Percentiles rank a stretch among this genome's conserved stretches.
These are phyloP conservation scores for Tachypleus tridentatus DNA, from an alignment of 1,140 invertebrate species.

Conservation along the genomic window DNA sequence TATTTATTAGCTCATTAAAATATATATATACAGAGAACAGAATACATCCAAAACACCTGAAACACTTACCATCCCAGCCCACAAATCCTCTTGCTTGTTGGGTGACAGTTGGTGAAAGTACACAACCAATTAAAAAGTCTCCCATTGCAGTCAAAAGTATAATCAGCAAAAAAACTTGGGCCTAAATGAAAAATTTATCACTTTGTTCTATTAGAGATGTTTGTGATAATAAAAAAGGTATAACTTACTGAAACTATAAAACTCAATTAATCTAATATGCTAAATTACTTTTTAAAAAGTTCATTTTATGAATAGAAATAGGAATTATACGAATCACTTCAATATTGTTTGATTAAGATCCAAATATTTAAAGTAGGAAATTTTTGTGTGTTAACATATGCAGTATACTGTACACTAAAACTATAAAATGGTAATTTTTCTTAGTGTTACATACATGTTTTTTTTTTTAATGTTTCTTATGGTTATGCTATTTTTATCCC, in stretches of 20 bases:
- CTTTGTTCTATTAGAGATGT: background rate
- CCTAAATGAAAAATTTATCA: constrained; percentile 38
- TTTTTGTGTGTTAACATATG: too few relatives aligned
- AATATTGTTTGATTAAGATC: background rate
- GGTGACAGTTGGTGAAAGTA: constrained; percentile 66
- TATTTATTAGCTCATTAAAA: too few relatives aligned
- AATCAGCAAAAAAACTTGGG: constrained; percentile 75
- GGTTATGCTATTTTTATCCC: too few relatives aligned
- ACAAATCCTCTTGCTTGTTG: constrained; percentile 70
- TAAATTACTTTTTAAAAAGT: background rate
- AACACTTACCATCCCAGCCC: constrained; percentile 51
- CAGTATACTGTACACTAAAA: too few relatives aligned
- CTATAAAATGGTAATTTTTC: too few relatives aligned
- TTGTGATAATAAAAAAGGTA: background rate
- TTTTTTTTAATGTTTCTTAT: too few relatives aligned
- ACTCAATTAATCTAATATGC: background rate
- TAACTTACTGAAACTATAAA: background rate
- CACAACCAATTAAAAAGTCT: constrained; percentile 75
- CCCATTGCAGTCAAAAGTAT: constrained; percentile 74
- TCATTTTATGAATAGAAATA: background rate
- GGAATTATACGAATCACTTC: background rate
- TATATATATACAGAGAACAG: too few relatives aligned
- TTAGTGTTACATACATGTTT: too few relatives aligned
- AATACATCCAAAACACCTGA: too few relatives aligned
- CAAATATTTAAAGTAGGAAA: background rate